Evolutionary conservation across 2,888 invertebrate species (phyloP).

Genomic region (Xiphydria camelus): DNA sequence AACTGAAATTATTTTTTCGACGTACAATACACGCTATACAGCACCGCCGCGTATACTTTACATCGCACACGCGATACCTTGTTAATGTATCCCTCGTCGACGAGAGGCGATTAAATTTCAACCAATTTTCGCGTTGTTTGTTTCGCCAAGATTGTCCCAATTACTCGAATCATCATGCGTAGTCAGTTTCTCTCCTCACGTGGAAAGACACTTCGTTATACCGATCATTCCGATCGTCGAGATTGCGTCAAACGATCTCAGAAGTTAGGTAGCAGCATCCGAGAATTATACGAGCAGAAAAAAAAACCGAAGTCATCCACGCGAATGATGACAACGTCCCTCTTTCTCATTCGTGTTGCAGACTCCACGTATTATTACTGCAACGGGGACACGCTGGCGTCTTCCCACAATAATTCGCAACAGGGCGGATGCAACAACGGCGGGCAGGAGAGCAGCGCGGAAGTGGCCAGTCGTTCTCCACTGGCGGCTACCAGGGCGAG

Average conservation of each 20-base stretch:
- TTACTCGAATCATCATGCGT: too few species aligned
- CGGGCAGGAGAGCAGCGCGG: constrained; percentile 52
- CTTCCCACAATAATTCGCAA: constrained; percentile 53
- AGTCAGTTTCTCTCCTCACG: too few species aligned
- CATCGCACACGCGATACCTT: constrained; percentile 27
- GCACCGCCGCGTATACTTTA: too few species aligned
- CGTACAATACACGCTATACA: too few species aligned
- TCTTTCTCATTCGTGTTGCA: constrained; percentile 42
- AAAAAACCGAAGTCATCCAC: constrained; percentile 8
- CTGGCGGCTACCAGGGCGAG: constrained; percentile 73
- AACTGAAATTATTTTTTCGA: constrained; percentile 32
- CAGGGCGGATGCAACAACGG: constrained; percentile 46
- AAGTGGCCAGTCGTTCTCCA: constrained; percentile 70
- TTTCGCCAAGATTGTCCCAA: too few species aligned
- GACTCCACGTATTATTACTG: constrained; percentile 71
- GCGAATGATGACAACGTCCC: constrained; percentile 3
- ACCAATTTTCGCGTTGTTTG: constrained; percentile 13
- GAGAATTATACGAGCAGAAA: constrained; percentile 21
- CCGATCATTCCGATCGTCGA: too few species aligned
- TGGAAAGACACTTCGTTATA: too few species aligned
- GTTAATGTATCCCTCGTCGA: neutral
- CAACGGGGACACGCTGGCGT: constrained; percentile 59
- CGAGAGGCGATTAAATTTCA: neutral
- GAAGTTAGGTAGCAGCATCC: too few species aligned
- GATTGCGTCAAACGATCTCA: too few species aligned